Evolutionary conservation across 2,797 vertebrate species (phyloP), one percentile per base, ranked within the genome.

Genomic region (Fundulus diaphanus): DNA sequence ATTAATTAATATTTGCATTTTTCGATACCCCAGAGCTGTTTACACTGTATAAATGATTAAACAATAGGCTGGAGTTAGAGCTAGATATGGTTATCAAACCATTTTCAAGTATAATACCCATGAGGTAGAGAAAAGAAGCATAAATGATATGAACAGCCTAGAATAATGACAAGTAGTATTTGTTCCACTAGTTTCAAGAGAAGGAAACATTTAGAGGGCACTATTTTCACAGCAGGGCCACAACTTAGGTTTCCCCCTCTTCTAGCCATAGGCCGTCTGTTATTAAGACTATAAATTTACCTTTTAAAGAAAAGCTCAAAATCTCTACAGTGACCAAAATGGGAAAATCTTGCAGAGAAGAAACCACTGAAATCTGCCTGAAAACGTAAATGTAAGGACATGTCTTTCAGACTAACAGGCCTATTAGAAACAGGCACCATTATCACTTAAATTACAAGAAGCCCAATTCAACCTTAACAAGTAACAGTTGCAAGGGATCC

Each of bases 281-380:
- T 72, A 65, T 31, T 78, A 68, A 52, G 16, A 12, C 57, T 54
- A 29, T 31, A 72, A 77, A 78, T 82, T 79, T 81, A 83, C 68
- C 57, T 63, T 24, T 29, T 20, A 6, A 27, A 24, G 68, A 85
- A 42, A n/a, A 33, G 66, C 61, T 63, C 52, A 48, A 31, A n/a
- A 56, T 56, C 35, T 35, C 12, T 73, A 5, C 56, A 68, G 6
- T 81, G 35, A 81, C 52, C 70, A 67, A 54, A 37, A 63, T 52
- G 31, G 4, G 6, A 40, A 65, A 46, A 66, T 24, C 74, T 73
- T 42, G 37, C 1, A 65, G 27, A 46, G 22, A 22, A 57, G 7
- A 74, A 74, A 74, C 3, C 40, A 31, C 16, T 46, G 42, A 49
- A n/a, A 40, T 42, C 42, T 44, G 22, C n/a, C 61, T 44, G 33